Conservation (phyloP, 2,888 invertebrate genomes). For the Silvanus unidentatus region DNA sequence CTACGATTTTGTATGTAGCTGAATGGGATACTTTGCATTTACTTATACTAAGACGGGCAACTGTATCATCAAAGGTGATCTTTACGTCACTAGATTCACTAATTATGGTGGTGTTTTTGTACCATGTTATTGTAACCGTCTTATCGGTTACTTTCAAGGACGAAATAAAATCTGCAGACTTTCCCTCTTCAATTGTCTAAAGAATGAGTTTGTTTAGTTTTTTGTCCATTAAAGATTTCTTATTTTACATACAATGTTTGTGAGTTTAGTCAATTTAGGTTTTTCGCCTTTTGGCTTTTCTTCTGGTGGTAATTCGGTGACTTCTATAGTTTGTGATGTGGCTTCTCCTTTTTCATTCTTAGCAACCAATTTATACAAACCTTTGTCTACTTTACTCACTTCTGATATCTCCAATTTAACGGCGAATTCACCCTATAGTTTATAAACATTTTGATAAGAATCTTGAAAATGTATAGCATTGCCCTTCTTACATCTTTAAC, state of each 20-base stretch:
- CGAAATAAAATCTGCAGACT: constrained; percentile 72
- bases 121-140: constrained; percentile 78
- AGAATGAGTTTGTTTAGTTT: constrained; percentile 19
- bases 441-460: background rate
- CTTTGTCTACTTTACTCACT: constrained; percentile 74
- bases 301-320: constrained; percentile 73
- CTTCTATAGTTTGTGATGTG: constrained; percentile 79
- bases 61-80: constrained; percentile 78
- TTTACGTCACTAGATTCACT: constrained; percentile 71
- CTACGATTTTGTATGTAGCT: constrained; percentile 78
- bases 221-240: background rate
- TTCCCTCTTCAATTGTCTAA: constrained; percentile 63
- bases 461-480: background rate
- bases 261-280: constrained; percentile 72
- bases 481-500: constrained; percentile 64
- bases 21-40: constrained; percentile 67
- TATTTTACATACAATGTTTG: constrained; percentile 60
- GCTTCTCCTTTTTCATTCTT: constrained; percentile 92
- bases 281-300: constrained; percentile 72
- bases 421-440: constrained; percentile 74
- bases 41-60: constrained; percentile 71
- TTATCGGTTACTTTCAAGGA: constrained; percentile 70
- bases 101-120: constrained; percentile 72
- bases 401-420: constrained; percentile 86
- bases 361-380: constrained; percentile 83